A percentile compares a stretch with the other conserved stretches of the same genome.
These are phyloP conservation scores for Steromphala cineraria DNA, from an alignment of 2,888 invertebrate genomes.

Conservation along the genomic window DNA sequence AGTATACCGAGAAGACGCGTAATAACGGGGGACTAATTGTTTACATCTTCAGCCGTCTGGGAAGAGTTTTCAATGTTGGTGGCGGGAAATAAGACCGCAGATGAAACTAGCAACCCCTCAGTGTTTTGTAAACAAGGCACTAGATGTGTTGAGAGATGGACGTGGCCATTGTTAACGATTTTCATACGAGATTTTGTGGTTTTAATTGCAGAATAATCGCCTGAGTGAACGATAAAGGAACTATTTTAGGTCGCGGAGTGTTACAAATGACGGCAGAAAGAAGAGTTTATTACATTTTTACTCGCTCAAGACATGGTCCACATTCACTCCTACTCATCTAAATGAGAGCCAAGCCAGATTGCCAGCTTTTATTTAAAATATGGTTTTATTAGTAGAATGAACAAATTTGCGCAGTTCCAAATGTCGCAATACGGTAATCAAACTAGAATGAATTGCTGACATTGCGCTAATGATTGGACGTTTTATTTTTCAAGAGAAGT, in stretches of 20 bases:
- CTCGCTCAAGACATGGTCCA: neutral
- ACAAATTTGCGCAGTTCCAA: neutral
- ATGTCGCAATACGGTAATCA: no score
- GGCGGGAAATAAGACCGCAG: neutral
- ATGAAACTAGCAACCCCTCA: neutral
- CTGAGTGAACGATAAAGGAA: neutral
- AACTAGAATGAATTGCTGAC: no score
- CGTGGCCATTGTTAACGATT: neutral
- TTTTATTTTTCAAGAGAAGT: no score
- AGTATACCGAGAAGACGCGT: neutral
- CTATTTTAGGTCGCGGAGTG: neutral
- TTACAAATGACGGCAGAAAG: neutral
- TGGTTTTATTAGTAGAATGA: neutral
- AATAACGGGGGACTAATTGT: neutral
- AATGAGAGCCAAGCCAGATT: neutral
- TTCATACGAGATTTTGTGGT: neutral
- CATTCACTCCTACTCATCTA: neutral
- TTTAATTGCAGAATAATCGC: neutral
- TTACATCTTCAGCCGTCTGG: neutral
- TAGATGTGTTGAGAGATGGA: constrained; percentile 2
- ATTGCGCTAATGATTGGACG: no score
- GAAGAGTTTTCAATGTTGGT: neutral
- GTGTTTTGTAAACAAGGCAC: neutral
- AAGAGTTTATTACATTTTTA: neutral
- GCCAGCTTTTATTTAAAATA: neutral